Conservation (phyloP, 2,113 vertebrate genomes). For the Phycodurus eques region DNA sequence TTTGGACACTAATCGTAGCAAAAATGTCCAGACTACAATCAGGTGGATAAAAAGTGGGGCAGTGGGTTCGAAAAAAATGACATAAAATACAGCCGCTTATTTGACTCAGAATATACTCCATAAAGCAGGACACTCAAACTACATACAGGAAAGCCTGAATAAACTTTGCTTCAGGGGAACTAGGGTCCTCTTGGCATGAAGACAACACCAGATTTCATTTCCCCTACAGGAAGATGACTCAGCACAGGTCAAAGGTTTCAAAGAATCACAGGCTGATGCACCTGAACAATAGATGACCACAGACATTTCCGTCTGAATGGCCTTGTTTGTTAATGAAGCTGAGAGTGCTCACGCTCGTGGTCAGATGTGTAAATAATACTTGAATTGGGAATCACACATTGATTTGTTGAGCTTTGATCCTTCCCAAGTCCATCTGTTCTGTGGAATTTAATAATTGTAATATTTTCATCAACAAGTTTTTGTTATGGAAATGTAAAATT, state of each 20-base stretch:
- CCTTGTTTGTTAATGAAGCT: slow-evolving; percentile 14
- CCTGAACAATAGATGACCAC: slow-evolving; percentile 39
- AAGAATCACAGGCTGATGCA: slow-evolving; percentile 33
- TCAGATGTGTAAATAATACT: not conserved
- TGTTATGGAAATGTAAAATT: not conserved
- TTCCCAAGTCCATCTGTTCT: too few species aligned
- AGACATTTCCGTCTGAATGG: slow-evolving; percentile 21
- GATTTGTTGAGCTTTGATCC: too few species aligned
- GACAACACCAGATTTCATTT: slow-evolving; percentile 67
- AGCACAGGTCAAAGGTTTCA: slow-evolving; percentile 43
- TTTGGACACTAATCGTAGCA: not conserved
- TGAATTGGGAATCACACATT: not conserved
- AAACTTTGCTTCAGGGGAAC: slow-evolving; percentile 61
- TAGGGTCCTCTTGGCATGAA: slow-evolving; percentile 40
- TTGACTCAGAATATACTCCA: slow-evolving; percentile 22
- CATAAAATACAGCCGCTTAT: slow-evolving; percentile 9
- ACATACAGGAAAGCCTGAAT: slow-evolving; percentile 69
- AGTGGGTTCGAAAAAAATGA: not conserved
- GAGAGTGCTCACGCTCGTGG: not conserved
- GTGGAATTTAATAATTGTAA: not conserved
- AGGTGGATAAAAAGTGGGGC: not conserved
- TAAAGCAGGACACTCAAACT: slow-evolving; percentile 39
- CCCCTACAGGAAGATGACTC: slow-evolving; percentile 67
- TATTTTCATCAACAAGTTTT: not conserved
- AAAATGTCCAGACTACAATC: not conserved